Base-by-base conservation (phyloP, 2,888 invertebrate species). In the Troides oblongomaculatus region DNA sequence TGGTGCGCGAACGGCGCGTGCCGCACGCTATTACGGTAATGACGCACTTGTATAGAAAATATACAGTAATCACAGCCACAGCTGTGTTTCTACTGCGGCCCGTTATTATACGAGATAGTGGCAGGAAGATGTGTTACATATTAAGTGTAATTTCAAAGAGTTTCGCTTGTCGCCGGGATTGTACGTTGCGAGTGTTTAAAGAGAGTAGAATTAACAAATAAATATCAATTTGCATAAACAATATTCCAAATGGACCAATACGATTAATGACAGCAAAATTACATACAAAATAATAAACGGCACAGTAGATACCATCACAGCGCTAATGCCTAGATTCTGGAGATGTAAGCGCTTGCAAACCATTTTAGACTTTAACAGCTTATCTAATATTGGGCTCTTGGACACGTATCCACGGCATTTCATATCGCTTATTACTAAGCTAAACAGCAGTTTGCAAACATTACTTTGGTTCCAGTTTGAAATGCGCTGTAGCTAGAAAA, bases 41-140 rank as follows among this genome's bases (percentile, higher is more conserved):
- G 84, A 83, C 79, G 81, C 75, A 79, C 79, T 81, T 78, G 81
- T 83, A 80, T 81, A 85, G 87, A 87, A 85, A 85, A 85, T 84
- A 84, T 82, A 84, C 85, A 83, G 87, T 82, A 86, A 88, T 88
- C 79, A 79, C 77, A n/a, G 76, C 78, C 72, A 74, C 73, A 77
- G 77, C 75, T 77, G 81, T 80, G 80, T 84, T 84, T 82, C 81
- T 80, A 77, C 81, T 72, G 83, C 83, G 79, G 82, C 79, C 79
- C 77, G 77, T 78, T 79, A 82, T 80, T 82, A 78, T 76, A 74
- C 66, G 74, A 74, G 73, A 73, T 74, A 71, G 72, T 72, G 72
- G 67, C 71, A 72, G 75, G 76, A 76, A 53, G 77, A 78, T 74
- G 76, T 74, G 68, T 73, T 75, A 76, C 75, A 77, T 76, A 77